Base-by-base conservation (phyloP, 2,888 invertebrate genomes). In the Synanthedon vespiformis region DNA sequence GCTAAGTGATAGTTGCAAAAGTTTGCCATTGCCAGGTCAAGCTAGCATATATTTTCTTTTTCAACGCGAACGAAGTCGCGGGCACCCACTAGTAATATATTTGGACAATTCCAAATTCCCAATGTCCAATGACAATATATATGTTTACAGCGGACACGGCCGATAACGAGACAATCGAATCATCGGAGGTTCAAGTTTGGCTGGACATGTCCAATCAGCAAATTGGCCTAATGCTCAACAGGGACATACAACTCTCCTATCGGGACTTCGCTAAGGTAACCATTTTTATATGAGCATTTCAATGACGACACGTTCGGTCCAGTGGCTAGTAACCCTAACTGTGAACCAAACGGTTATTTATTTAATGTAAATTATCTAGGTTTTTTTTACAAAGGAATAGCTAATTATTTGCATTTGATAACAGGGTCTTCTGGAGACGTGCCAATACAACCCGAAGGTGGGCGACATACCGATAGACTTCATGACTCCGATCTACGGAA, bases 131-230 rank as follows among this genome's bases (percentile, higher is more conserved):
- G 16, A 16, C 16, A 16, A 16, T 16, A 16, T 16, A 16, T 16
- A 16, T 16, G 16, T 16, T 16, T 16, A 16, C 70, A 90, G 90
- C 90, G 48, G 92, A 93, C 64, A 93, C 94, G 22, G 92, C 95
- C 0, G 95, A 96, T 68, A 93, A 95, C 56, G 95, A 96, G 63
- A 95, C 95, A 0, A 89, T 96, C 53, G 92, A 94, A 59, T 94
- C 94, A 58, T 96, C 95, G 50, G 95, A 95, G 73, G 92, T 96
- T 55, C 90, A 94, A 68, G 94, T 96, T 52, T 95, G 95, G 94
- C 90, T 96, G 55, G 97, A 97, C 77, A 95, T 96, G 94, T 95
- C 96, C 62, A 97, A 97, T 90, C 96, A 98, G 75, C 97, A 97
- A 88, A 96, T 98, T 64, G 95, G 95, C 0, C 90, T 96, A 64